phyloP scores from a whole-genome alignment of 1,140 invertebrate species.

The Euglossa dilemma region DNA sequence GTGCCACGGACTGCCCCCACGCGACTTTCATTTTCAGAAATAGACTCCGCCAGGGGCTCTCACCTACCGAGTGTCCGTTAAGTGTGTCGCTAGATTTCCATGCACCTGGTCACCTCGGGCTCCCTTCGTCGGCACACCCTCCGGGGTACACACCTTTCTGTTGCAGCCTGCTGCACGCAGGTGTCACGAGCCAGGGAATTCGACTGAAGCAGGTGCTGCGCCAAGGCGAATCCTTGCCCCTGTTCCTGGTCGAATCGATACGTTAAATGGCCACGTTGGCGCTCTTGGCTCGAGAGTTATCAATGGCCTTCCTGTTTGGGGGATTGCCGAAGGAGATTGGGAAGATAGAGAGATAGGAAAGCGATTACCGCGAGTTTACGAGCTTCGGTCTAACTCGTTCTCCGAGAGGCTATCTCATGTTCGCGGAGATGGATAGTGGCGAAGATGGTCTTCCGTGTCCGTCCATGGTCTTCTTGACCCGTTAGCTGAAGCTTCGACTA shows the following conservation, averaged over 20 bases:
- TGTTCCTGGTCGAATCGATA: no score
- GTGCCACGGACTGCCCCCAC: not conserved
- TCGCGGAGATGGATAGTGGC: slow-evolving; percentile 2
- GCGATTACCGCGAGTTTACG: not conserved
- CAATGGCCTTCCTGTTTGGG: no score
- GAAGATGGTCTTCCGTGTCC: no score
- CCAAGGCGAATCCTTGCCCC: not conserved
- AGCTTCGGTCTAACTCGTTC: not conserved
- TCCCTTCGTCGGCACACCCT: not conserved
- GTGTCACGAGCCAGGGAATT: slow-evolving; percentile 47
- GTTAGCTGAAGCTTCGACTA: no score
- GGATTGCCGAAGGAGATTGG: not conserved
- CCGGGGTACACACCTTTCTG: slow-evolving; percentile 1
- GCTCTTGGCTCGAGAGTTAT: not conserved
- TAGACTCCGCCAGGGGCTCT: slow-evolving; percentile 27
- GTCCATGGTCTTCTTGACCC: no score
- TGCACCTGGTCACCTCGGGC: slow-evolving; percentile 12
- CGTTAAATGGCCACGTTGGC: not conserved
- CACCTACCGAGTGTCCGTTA: slow-evolving; percentile 18
- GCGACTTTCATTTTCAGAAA: slow-evolving; percentile 37
- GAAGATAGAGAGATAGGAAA: not conserved
- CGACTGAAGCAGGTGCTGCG: slow-evolving; percentile 36
- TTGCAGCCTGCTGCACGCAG: slow-evolving; percentile 35
- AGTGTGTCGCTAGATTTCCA: no score
- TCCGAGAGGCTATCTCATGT: not conserved